These are phyloP conservation scores for Rhynchomys soricoides DNA, from an alignment of 2,113 vertebrate genomes.

Conservation along the genomic window DNA sequence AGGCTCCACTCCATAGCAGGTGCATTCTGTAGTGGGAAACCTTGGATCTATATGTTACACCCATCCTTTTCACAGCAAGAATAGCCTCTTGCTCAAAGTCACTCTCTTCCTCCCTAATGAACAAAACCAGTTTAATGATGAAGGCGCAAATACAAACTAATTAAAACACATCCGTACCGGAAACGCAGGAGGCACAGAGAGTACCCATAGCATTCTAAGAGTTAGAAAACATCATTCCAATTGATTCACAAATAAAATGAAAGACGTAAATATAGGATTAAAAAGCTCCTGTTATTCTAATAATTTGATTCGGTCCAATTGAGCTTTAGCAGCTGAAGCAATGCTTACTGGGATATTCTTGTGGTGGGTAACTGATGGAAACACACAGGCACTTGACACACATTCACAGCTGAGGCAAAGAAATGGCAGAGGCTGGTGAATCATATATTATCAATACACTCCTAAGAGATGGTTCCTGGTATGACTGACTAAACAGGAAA, in stretches of 20 bases:
- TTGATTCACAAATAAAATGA: slow-evolving; percentile 65
- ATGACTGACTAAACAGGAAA: slow-evolving; percentile 44
- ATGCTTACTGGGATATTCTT: slow-evolving; percentile 29
- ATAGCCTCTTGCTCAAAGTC: slow-evolving; percentile 81
- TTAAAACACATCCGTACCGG: background rate
- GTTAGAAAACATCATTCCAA: slow-evolving; percentile 53
- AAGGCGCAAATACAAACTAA: slow-evolving; percentile 33
- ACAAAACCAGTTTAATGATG: slow-evolving; percentile 45
- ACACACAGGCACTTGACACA: background rate
- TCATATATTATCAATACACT: slow-evolving; percentile 48
- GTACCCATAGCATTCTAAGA: background rate
- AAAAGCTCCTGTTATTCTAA: slow-evolving; percentile 40
- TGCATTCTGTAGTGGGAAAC: slow-evolving; percentile 66
- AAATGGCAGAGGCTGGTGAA: slow-evolving; percentile 49
- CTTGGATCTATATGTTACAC: background rate
- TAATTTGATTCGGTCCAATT: slow-evolving; percentile 53
- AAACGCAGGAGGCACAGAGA: background rate
- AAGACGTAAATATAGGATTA: slow-evolving; percentile 38
- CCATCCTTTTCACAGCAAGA: slow-evolving; percentile 53
- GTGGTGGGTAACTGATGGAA: slow-evolving; percentile 29
- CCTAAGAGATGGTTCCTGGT: slow-evolving; percentile 58
- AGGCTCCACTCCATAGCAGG: slow-evolving; percentile 32
- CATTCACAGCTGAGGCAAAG: background rate
- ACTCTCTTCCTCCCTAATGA: slow-evolving; percentile 57
- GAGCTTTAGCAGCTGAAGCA: slow-evolving; percentile 1